Percentiles rank a stretch among this genome's conserved stretches.
These are phyloP conservation scores for Drosophila atripex DNA, from an alignment of 2,888 invertebrate genomes.

Conservation along the genomic window DNA sequence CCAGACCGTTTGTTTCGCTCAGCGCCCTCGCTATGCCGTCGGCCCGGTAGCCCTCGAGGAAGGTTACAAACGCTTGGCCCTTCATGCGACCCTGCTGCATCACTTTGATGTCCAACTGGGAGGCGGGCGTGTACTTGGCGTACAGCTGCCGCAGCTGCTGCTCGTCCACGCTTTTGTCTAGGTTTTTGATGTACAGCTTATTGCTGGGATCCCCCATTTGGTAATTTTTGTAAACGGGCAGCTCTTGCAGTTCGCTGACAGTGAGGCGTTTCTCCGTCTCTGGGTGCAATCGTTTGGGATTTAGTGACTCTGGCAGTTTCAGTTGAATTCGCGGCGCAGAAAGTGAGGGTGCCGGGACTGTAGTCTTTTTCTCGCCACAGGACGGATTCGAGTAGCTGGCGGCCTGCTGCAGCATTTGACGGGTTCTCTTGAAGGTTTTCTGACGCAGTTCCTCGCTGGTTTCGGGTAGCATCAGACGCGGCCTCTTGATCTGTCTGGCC, in stretches of 20 bases:
- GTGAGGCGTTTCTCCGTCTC: conserved; percentile 87
- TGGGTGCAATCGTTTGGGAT: not conserved
- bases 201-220: conserved; percentile 91
- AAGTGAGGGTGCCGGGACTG: conserved; percentile 10
- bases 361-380: not conserved
- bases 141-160: conserved; percentile 91
- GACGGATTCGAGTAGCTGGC: conserved; percentile 21
- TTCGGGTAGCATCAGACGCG: not conserved
- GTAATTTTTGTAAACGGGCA: conserved; percentile 94
- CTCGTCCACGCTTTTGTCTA: conserved; percentile 91
- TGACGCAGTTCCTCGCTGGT: not conserved
- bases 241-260: conserved; percentile 88
- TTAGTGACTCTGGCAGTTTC: conserved; percentile 49
- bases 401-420: conserved; percentile 65
- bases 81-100: conserved; percentile 99
- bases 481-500: conserved; percentile 41
- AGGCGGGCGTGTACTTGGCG: conserved; percentile 86
- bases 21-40: conserved; percentile 90
- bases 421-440: conserved; percentile 65
- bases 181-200: conserved; percentile 96
- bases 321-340: conserved; percentile 66
- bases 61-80: conserved; percentile 96
- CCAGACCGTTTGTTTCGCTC: conserved; percentile 93
- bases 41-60: conserved; percentile 47
- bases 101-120: conserved; percentile 88